Evolutionary conservation across 2,797 vertebrate genomes (phyloP), one percentile per base, ranked within the genome.

Genomic region (Meriones psammophilus): DNA sequence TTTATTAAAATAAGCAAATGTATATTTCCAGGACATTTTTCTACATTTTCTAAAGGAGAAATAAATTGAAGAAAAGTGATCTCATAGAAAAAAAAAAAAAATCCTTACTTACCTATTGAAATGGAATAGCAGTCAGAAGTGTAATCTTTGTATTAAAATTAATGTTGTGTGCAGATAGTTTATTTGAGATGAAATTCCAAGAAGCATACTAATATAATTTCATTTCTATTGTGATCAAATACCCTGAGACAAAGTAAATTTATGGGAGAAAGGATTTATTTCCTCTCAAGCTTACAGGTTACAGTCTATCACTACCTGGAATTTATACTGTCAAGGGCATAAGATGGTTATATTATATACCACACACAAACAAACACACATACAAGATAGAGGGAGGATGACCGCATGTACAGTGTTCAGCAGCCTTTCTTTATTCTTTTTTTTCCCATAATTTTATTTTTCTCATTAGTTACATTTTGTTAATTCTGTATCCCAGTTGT

Each of bases 31-130:
- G 39, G 39, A 14, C 39, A 6, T 80, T 91, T 83, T 10, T 91
- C 81, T 91, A 74, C 12, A 28, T 15, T 42, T 42, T 42, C 42
- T 42, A 42, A 42, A 79, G n/a, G 42, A 46, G 79, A 84, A 74
- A 0, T 17, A 13, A 0, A 13, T 24, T 33, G 1, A 3, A 71
- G 46, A 0, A 0, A 8, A 60, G 36, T 79, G 0, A 71, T 64
- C 39, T 60, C 8, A 46, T 17, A 62, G 18, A 8, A 56, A 56
- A 56, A 95, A 94, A 92, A 3, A 15, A 95, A 94, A 92, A 3
- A 15, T 50, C 0, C 10, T 24, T 81, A 58, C 5, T 88, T 24
- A 69, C 3, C 8, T 76, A 26, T 46, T 92, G 15, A 1, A 50
- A 68, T 62, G 30, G 46, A 6, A 88, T 50, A 92, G 3, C 36